phyloP scores from a whole-genome alignment of 2,888 invertebrate genomes.

The Hydriomena furcata region DNA sequence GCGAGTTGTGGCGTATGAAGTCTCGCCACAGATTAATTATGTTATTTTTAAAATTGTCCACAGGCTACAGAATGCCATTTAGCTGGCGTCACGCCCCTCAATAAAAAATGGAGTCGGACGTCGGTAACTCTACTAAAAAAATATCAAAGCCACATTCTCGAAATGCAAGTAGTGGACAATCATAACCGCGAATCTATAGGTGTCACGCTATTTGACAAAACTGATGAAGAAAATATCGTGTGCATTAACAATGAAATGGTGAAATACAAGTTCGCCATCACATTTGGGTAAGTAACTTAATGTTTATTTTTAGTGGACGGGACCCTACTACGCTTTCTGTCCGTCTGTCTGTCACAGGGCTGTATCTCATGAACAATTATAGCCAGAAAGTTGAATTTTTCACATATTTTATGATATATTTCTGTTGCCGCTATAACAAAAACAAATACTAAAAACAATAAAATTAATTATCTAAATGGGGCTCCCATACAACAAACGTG shows the following conservation, averaged over 20 bases:
- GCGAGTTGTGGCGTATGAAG: too few species aligned
- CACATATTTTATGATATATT: too few species aligned
- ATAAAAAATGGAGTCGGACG: slow-evolving; percentile 63
- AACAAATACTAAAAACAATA: too few species aligned
- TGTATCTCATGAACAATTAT: too few species aligned
- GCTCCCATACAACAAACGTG: too few species aligned
- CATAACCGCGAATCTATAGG: slow-evolving; percentile 57
- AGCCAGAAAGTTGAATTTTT: too few species aligned
- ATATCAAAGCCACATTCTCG: slow-evolving; percentile 47
- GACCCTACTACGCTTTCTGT: too few species aligned
- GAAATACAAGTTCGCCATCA: slow-evolving; percentile 65
- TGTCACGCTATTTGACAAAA: slow-evolving; percentile 58
- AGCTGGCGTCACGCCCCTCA: slow-evolving; percentile 65
- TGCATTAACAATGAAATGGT: slow-evolving; percentile 72
- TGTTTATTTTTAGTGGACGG: too few species aligned
- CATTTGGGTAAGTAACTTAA: slow-evolving; percentile 59
- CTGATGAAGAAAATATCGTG: slow-evolving; percentile 49
- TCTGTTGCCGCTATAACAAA: too few species aligned
- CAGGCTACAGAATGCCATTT: slow-evolving; percentile 72
- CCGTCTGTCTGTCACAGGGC: too few species aligned
- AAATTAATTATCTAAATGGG: too few species aligned
- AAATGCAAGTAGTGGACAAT: slow-evolving; percentile 61
- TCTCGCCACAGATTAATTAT: too few species aligned
- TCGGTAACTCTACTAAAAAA: slow-evolving; percentile 59
- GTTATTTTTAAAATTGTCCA: slow-evolving; percentile 5